phyloP scores from a whole-genome alignment of 2,113 vertebrate species.

The Corvus hawaiiensis region DNA sequence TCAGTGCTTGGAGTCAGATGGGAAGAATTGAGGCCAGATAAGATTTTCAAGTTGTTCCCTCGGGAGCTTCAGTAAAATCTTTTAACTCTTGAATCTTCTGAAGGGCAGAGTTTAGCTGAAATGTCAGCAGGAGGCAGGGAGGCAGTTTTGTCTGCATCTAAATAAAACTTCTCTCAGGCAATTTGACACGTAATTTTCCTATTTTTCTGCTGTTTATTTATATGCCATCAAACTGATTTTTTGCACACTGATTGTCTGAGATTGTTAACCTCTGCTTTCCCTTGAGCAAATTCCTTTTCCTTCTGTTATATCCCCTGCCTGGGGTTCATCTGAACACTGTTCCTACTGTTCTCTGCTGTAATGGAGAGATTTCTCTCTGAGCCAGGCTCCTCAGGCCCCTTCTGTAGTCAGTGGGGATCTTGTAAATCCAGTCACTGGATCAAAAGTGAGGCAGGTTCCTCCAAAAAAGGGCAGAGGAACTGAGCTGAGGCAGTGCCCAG shows the following conservation, averaged over 20 bases:
- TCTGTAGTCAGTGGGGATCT: not conserved
- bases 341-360: not conserved
- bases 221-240: not conserved
- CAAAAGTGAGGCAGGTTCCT: not conserved
- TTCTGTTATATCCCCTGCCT: not conserved
- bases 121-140: not conserved
- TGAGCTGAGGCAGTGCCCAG: not conserved
- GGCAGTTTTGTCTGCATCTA: not conserved
- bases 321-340: not conserved
- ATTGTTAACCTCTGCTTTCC: not conserved
- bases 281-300: not conserved
- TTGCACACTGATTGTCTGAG: not conserved
- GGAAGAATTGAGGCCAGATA: constrained; percentile 27
- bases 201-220: not conserved
- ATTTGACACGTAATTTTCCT: not conserved
- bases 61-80: not conserved
- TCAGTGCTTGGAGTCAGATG: not conserved
- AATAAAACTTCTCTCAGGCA: not conserved
- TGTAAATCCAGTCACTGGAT: not conserved
- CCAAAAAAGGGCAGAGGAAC: not conserved
- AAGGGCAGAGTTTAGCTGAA: not conserved
- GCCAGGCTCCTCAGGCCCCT: not conserved
- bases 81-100: constrained; percentile 23
- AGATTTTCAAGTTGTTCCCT: constrained; percentile 12
- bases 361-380: not conserved